Percentiles rank a stretch among this genome's conserved stretches.
Evolutionary conservation across 2,113 vertebrate genomes (phyloP).

Genomic region (Indri indri): DNA sequence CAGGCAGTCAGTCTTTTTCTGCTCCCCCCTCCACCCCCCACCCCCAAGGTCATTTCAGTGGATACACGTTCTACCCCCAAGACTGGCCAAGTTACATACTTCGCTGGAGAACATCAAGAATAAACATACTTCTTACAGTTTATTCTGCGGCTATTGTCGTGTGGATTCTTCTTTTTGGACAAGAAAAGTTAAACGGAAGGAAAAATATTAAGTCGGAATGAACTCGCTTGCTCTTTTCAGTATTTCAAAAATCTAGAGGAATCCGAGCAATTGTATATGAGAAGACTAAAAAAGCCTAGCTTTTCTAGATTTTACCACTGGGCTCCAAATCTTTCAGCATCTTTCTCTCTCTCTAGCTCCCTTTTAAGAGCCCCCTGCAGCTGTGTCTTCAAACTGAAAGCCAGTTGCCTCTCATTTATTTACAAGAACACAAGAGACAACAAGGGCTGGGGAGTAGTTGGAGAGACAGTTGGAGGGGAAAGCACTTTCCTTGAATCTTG

Average conservation of each 20-base stretch:
- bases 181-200: not conserved
- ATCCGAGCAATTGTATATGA: not conserved
- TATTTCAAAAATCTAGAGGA: not conserved
- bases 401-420: slow-evolving; percentile 14
- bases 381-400: slow-evolving; percentile 32
- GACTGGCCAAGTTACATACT: not conserved
- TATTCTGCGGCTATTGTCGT: not conserved
- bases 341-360: not conserved
- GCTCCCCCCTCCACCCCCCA: rapidly evolving
- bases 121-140: not conserved
- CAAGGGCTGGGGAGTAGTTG: slow-evolving; percentile 45
- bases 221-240: not conserved
- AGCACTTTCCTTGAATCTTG: slow-evolving; percentile 34
- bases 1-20: not conserved
- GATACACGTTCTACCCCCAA: not conserved
- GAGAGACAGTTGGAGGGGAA: not conserved
- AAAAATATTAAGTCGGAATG: not conserved
- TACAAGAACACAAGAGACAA: slow-evolving; percentile 37
- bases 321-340: not conserved
- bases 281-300: not conserved
- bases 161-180: not conserved
- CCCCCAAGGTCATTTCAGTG: not conserved
- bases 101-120: not conserved
- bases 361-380: slow-evolving; percentile 20
- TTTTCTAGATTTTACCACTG: not conserved